Conservation (phyloP, 2,113 vertebrate species). For the Balaenoptera acutorostrata region DNA sequence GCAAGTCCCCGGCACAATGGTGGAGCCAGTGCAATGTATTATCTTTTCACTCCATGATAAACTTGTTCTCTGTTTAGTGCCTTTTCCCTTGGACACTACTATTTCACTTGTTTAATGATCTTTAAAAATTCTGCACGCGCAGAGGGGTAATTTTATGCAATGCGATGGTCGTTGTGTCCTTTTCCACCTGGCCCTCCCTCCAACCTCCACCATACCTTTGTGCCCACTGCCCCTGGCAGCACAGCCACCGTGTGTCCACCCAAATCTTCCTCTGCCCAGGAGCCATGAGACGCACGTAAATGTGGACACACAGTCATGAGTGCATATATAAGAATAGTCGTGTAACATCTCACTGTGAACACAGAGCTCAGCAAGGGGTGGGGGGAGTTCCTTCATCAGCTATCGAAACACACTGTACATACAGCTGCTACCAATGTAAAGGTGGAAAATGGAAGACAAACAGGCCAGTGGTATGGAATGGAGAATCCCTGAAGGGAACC, state of each 20-base stretch:
- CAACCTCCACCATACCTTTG: neutral
- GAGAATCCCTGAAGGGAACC: neutral
- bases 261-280: neutral
- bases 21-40: neutral
- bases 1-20: accelerated
- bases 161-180: no score
- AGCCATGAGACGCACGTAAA: accelerated
- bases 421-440: neutral
- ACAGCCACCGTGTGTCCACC: accelerated
- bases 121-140: neutral
- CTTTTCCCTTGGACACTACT: neutral
- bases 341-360: accelerated
- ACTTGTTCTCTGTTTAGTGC: accelerated
- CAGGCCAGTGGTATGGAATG: accelerated
- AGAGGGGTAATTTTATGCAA: no score
- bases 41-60: accelerated
- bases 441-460: accelerated
- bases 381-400: neutral
- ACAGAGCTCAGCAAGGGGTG: neutral
- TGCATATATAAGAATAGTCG: accelerated
- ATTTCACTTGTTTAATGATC: neutral
- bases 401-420: neutral
- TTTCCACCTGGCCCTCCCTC: neutral
- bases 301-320: accelerated
- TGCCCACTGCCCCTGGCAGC: neutral